Percentiles rank a stretch among this genome's conserved stretches.
Evolutionary conservation across 2,113 vertebrate genomes (phyloP).

Genomic region (Pangasianodon gigas): DNA sequence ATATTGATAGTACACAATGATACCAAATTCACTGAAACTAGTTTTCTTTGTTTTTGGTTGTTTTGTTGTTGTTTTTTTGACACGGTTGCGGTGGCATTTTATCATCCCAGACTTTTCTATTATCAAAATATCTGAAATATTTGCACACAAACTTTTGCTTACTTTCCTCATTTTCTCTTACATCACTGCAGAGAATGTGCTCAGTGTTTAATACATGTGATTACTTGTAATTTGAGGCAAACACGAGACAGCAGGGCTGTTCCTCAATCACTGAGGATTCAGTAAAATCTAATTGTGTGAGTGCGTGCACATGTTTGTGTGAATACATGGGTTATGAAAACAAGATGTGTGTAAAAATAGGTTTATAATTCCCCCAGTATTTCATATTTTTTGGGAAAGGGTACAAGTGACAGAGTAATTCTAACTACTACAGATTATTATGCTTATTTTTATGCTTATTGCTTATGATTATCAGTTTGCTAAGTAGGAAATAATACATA

Average conservation of each 20-base stretch:
- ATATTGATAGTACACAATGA: background rate
- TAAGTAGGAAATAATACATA: background rate
- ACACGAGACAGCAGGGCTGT: background rate
- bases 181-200: background rate
- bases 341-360: background rate
- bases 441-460: background rate
- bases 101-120: background rate
- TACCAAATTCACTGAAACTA: background rate
- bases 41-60: background rate
- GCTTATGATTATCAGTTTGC: too few species aligned
- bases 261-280: background rate
- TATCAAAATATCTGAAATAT: background rate
- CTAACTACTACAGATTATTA: background rate
- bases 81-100: background rate
- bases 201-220: background rate
- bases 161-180: background rate
- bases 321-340: background rate
- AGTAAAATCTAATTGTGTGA: background rate
- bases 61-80: too few species aligned
- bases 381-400: background rate
- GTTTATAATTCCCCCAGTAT: background rate
- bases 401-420: background rate
- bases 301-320: background rate
- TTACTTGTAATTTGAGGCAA: background rate
- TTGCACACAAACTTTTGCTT: background rate